Conservation (phyloP, 1,140 invertebrate genomes). For the Apis mellifera region Amel_HAv3.1 CM009931.2:645001-645500, state of each 20-base stretch:
- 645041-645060: conserved; percentile 44
- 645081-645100: conserved; percentile 1
- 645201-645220: conserved; percentile 19
- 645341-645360: no score
- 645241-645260: background rate
- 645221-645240: background rate
- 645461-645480: background rate
- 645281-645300: no score
- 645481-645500: background rate
- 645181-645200: conserved; percentile 18
- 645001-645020: conserved; percentile 51
- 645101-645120: background rate
- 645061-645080: conserved; percentile 46
- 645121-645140: background rate
- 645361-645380: no score
- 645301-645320: no score
- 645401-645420: no score
- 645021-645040: conserved; percentile 30
- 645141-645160: conserved; percentile 63
- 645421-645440: no score
- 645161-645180: conserved; percentile 58
- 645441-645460: no score
- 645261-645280: background rate
- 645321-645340: no score
- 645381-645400: no score